phyloP scores from a whole-genome alignment of 2,888 invertebrate genomes.

The Coelopa pilipes region DNA sequence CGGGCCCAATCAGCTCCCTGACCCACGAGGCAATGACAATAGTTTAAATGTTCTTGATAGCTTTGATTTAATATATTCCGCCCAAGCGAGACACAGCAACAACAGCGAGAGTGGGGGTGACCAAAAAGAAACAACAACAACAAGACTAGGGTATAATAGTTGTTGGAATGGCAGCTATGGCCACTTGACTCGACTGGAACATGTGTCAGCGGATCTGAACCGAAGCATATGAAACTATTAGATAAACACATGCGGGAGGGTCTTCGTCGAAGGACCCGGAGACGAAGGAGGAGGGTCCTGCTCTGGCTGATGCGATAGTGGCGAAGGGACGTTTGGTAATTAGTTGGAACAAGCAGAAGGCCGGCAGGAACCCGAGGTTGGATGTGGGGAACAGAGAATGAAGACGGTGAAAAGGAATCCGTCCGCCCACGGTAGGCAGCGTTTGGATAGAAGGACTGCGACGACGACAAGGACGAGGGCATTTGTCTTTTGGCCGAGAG shows the following conservation, averaged over 20 bases:
- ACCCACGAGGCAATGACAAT: conserved; percentile 46
- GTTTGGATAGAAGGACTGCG: too few species aligned
- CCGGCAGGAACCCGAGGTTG: neutral
- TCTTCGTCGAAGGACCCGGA: neutral
- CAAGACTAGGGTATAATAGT: conserved; percentile 4
- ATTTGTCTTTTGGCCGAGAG: conserved; percentile 15
- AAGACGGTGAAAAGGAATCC: neutral
- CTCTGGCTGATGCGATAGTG: neutral
- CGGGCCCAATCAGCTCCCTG: neutral
- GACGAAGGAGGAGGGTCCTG: neutral
- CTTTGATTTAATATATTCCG: conserved; percentile 55
- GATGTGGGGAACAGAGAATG: neutral
- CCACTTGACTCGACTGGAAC: conserved; percentile 61
- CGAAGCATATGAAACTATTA: conserved; percentile 66
- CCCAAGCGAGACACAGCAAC: conserved; percentile 39
- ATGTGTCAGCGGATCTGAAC: conserved; percentile 67
- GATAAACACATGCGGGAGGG: conserved; percentile 36
- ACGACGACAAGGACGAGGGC: neutral
- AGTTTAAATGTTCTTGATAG: conserved; percentile 54
- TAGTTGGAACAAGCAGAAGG: conserved; percentile 44
- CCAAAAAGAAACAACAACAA: conserved; percentile 12
- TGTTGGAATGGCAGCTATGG: conserved; percentile 46
- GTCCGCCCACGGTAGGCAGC: neutral
- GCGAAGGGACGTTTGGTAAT: conserved; percentile 42
- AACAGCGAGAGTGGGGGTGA: neutral